phyloP scores from a whole-genome alignment of 2,113 vertebrate genomes.

The Chelonoidis abingdonii region DNA sequence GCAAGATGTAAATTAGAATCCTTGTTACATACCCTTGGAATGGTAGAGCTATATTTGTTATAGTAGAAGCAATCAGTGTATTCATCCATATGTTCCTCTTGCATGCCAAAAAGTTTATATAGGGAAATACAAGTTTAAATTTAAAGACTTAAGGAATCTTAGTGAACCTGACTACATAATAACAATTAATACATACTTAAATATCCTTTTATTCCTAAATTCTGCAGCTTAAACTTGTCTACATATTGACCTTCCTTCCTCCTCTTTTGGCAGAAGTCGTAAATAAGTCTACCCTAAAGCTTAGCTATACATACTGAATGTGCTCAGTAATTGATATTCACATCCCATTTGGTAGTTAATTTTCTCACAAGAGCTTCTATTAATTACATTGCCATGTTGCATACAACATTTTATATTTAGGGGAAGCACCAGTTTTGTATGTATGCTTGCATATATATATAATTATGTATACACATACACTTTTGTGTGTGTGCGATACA shows the following conservation, averaged over 20 bases:
- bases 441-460: neutral
- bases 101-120: conserved; percentile 65
- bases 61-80: conserved; percentile 13
- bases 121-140: conserved; percentile 55
- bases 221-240: neutral
- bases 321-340: neutral
- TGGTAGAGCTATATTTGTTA: conserved; percentile 44
- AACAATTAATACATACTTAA: conserved; percentile 12
- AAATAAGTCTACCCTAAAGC: conserved; percentile 25
- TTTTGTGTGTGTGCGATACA: neutral
- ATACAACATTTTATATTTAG: neutral
- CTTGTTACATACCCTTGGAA: conserved; percentile 24
- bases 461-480: neutral
- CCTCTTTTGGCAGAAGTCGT: neutral
- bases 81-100: conserved; percentile 54
- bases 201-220: conserved; percentile 9
- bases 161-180: conserved; percentile 14
- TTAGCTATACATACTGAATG: neutral
- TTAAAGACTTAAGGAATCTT: conserved; percentile 43
- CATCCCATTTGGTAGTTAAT: conserved; percentile 20
- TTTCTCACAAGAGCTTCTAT: conserved; percentile 46
- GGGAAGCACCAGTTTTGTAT: conserved; percentile 13
- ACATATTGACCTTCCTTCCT: neutral
- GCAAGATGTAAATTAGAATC: conserved; percentile 44
- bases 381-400: conserved; percentile 3